A percentile compares a stretch with the other conserved stretches of the same genome.
These are phyloP conservation scores for Drosophila simulans DNA, from an alignment of 1,140 invertebrate genomes.

Conservation along the genomic window DNA sequence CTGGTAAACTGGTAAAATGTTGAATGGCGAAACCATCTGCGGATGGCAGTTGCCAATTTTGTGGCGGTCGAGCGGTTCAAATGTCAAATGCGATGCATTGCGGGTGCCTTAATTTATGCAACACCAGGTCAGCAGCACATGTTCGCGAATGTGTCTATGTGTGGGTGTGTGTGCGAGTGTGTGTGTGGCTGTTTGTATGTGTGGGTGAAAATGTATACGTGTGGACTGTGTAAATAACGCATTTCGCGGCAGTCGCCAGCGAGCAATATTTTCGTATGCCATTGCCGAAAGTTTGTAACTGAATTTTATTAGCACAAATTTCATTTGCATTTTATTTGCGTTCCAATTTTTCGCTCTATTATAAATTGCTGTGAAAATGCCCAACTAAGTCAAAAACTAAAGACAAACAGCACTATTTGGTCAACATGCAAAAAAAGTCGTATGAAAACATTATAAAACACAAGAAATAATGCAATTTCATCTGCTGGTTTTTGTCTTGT, in stretches of 20 bases:
- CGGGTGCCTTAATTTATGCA: conserved; percentile 67
- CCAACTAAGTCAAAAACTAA: conserved; percentile 61
- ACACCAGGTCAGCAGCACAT: conserved; percentile 29
- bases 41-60: conserved; percentile 64
- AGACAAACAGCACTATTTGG: conserved; percentile 45
- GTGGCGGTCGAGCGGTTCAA: conserved; percentile 52
- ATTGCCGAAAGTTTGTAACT: conserved; percentile 72
- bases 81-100: conserved; percentile 61
- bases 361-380: conserved; percentile 66
- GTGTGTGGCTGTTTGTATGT: background rate
- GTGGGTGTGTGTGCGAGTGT: background rate
- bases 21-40: conserved; percentile 54
- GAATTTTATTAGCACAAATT: conserved; percentile 80
- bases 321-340: conserved; percentile 80
- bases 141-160: conserved; percentile 9
- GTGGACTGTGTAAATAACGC: conserved; percentile 60
- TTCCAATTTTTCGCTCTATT: conserved; percentile 28
- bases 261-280: conserved; percentile 50
- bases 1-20: conserved; percentile 20
- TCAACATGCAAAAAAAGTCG: conserved; percentile 8
- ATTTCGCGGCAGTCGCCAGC: conserved; percentile 49
- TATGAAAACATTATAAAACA: conserved; percentile 8
- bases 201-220: conserved; percentile 9
- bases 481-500: conserved; percentile 18
- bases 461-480: conserved; percentile 70